Evolutionary conservation across 92 coral and sea anemone species (phyloP).

Genomic region (Actinernus sp.): DNA sequence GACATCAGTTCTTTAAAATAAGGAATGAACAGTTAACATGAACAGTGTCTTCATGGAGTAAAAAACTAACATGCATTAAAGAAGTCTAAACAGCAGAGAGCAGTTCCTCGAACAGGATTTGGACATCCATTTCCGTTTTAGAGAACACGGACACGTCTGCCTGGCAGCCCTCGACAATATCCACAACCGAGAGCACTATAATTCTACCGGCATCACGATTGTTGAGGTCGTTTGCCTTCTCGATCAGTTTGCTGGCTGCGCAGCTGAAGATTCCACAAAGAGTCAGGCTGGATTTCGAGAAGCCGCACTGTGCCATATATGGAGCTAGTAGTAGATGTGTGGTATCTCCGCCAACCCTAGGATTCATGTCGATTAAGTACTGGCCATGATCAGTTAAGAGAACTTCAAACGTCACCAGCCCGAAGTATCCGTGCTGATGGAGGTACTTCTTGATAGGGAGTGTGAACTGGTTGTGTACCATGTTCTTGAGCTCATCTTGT

Average conservation of each 20-base stretch:
- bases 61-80: too few species aligned
- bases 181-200: slow-evolving; percentile 19
- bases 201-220: slow-evolving; percentile 5
- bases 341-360: slow-evolving; percentile 42
- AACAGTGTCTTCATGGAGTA: too few species aligned
- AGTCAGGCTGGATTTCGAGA: slow-evolving; percentile 29
- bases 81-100: too few species aligned
- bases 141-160: slow-evolving; percentile 41
- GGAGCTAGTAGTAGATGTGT: slow-evolving; percentile 36
- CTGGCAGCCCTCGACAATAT: slow-evolving; percentile 23
- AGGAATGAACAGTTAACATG: too few species aligned
- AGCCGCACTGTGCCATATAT: slow-evolving; percentile 53
- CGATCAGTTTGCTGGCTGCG: slow-evolving; percentile 21
- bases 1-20: too few species aligned
- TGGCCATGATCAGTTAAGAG: slow-evolving; percentile 39
- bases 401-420: slow-evolving; percentile 61
- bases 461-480: slow-evolving; percentile 43
- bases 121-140: slow-evolving; percentile 13
- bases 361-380: slow-evolving; percentile 48
- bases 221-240: slow-evolving; percentile 46
- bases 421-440: slow-evolving; percentile 62
- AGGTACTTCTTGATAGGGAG: slow-evolving; percentile 60
- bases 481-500: slow-evolving; percentile 42
- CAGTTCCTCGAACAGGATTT: slow-evolving; percentile 14
- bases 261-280: slow-evolving; percentile 5